A percentile compares a stretch with the other conserved stretches of the same genome.
Evolutionary conservation across 2,113 vertebrate genomes (phyloP).

Genomic region (Pseudonaja textilis): DNA sequence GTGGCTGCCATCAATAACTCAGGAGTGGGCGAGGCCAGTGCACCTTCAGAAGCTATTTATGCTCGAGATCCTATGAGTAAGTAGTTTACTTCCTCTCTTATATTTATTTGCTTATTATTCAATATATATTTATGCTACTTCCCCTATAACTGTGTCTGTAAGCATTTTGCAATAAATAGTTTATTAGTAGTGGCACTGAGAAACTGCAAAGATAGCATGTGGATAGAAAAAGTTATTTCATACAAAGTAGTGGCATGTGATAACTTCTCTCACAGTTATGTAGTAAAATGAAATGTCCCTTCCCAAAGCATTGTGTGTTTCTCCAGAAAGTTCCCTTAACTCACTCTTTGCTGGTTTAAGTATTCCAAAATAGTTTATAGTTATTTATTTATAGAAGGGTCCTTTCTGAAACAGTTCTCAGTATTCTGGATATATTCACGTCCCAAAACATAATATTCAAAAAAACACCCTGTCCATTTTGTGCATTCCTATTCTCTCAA

Average conservation of each 20-base stretch:
- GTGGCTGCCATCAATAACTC: conserved; percentile 83
- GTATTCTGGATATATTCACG: neutral
- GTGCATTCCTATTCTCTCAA: neutral
- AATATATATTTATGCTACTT: neutral
- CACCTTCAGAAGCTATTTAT: conserved; percentile 77
- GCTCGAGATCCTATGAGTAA: conserved; percentile 81
- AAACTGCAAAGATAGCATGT: neutral
- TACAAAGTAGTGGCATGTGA: neutral
- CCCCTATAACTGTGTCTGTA: neutral
- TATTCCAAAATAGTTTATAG: neutral
- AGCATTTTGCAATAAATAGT: neutral
- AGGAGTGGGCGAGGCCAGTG: conserved; percentile 80
- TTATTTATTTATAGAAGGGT: neutral
- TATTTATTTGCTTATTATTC: neutral
- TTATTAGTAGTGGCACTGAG: neutral
- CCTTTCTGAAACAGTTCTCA: neutral
- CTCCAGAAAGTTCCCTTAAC: neutral
- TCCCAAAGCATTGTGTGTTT: neutral
- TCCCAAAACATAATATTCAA: neutral
- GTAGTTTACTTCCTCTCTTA: conserved; percentile 34
- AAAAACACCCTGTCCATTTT: neutral
- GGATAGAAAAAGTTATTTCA: neutral
- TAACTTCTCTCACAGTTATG: neutral
- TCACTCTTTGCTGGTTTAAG: neutral
- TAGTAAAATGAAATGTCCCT: neutral